Conservation (phyloP, 2,113 vertebrate species). For the Neoarius graeffei region DNA sequence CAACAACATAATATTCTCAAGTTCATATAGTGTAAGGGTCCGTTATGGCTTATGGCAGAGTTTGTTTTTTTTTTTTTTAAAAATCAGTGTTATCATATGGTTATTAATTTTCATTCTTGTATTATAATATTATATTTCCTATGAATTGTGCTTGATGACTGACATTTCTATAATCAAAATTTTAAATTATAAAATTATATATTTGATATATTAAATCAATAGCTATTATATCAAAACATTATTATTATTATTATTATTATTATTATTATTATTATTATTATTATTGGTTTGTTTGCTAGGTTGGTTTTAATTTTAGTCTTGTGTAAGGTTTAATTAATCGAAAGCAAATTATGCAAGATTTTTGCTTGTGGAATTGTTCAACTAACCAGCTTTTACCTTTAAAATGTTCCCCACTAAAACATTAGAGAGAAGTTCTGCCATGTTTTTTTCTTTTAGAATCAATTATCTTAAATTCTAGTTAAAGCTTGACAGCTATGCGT, state of each 20-base stretch:
- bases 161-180: too few species aligned
- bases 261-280: background rate
- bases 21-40: background rate
- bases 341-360: too few species aligned
- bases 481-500: too few species aligned
- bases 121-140: background rate
- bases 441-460: too few species aligned
- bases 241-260: background rate
- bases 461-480: too few species aligned
- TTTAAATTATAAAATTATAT: background rate
- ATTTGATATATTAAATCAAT: background rate
- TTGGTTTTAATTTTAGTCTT: background rate
- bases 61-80: too few species aligned
- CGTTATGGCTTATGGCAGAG: background rate
- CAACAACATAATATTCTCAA: background rate
- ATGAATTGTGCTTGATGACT: background rate
- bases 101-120: background rate
- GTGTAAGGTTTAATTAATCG: background rate
- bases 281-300: background rate
- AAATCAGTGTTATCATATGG: background rate
- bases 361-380: too few species aligned
- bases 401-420: too few species aligned
- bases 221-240: background rate
- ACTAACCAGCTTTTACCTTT: too few species aligned
- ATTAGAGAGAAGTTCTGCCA: too few species aligned